phyloP scores from a whole-genome alignment of 2,888 invertebrate genomes.

The Lamproptera curius region DNA sequence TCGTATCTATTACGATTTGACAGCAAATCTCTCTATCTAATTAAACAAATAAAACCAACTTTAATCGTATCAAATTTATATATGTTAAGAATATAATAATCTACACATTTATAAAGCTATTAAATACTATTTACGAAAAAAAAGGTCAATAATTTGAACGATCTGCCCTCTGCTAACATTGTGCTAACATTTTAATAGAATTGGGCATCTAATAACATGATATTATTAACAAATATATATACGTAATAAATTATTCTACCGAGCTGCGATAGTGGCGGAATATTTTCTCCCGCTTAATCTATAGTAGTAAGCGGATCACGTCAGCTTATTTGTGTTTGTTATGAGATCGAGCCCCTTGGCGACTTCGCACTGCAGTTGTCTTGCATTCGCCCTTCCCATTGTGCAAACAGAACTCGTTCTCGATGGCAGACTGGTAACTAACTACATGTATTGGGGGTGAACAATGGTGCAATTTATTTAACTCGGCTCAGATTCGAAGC shows the following conservation, averaged over 20 bases:
- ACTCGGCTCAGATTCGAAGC: constrained; percentile 30
- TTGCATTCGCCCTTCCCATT: constrained; percentile 42
- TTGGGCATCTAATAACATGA: too few species aligned
- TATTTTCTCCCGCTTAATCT: constrained; percentile 54
- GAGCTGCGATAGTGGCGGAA: constrained; percentile 24
- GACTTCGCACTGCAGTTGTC: constrained; percentile 45
- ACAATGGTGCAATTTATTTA: constrained; percentile 54
- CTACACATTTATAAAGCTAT: too few species aligned
- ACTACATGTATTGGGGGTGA: constrained; percentile 27
- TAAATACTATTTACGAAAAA: too few species aligned
- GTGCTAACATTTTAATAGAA: too few species aligned
- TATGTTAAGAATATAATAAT: too few species aligned
- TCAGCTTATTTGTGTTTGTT: constrained; percentile 75
- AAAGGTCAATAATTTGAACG: too few species aligned
- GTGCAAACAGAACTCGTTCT: constrained; percentile 46
- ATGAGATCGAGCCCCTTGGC: constrained; percentile 65
- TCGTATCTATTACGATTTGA: too few species aligned
- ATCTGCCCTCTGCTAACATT: too few species aligned
- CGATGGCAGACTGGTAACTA: constrained; percentile 26
- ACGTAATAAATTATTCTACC: constrained; percentile 33
- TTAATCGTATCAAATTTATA: too few species aligned
- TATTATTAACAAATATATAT: too few species aligned
- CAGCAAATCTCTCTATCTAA: too few species aligned
- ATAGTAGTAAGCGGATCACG: constrained; percentile 73
- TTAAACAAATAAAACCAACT: too few species aligned